phyloP scores from a whole-genome alignment of 2,888 invertebrate genomes.

The Barypeithes pellucidus region DNA sequence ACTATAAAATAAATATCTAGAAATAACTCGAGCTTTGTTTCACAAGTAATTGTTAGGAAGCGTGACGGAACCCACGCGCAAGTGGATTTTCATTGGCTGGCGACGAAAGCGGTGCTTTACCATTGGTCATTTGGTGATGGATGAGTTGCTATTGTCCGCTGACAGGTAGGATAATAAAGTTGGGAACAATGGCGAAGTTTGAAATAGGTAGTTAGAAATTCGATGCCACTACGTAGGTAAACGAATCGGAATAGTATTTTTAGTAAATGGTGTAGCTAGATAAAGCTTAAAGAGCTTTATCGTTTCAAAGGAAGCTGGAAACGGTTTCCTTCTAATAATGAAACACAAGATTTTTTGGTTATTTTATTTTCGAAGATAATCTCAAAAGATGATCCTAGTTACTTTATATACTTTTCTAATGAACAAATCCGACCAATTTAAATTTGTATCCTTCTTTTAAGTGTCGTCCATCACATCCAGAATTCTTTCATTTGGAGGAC shows the following conservation, averaged over 20 bases:
- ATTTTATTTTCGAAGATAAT: too few relatives aligned
- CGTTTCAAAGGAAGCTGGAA: too few relatives aligned
- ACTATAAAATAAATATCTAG: conserved; percentile 31
- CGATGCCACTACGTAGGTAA: conserved; percentile 8
- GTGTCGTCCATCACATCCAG: too few relatives aligned
- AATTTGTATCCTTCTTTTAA: too few relatives aligned
- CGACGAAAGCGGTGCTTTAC: conserved; percentile 45
- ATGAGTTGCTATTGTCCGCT: conserved; percentile 66
- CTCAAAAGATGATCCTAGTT: too few relatives aligned
- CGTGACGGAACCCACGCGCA: conserved; percentile 69
- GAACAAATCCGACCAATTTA: too few relatives aligned
- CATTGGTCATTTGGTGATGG: conserved; percentile 67
- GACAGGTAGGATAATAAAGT: conserved; percentile 66
- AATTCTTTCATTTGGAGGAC: too few relatives aligned
- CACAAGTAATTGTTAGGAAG: conserved; percentile 58
- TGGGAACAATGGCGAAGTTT: conserved; percentile 48
- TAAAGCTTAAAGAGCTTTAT: too few relatives aligned
- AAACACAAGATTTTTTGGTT: too few relatives aligned
- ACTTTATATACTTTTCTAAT: too few relatives aligned
- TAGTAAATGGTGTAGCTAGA: too few relatives aligned
- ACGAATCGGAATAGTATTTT: neutral
- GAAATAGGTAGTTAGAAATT: conserved; percentile 31
- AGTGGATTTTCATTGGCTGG: conserved; percentile 67
- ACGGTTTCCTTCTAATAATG: too few relatives aligned
- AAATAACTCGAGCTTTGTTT: conserved; percentile 52